Percentiles rank a stretch among this genome's conserved stretches.
Conservation (phyloP, 2,113 vertebrate genomes). For the Gymnogyps californianus region DNA sequence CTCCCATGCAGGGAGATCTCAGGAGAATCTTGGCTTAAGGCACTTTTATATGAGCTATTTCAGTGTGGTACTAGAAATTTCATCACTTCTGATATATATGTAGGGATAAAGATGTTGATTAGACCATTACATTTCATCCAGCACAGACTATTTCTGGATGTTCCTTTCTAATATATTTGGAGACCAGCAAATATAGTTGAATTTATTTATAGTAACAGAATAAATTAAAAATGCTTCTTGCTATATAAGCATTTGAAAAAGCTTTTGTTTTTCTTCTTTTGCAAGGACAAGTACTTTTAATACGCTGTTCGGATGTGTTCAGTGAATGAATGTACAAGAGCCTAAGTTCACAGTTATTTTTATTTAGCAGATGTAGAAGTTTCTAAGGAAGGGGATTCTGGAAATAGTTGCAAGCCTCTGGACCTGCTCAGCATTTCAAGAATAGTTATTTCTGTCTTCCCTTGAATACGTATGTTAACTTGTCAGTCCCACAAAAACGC, state of each 20-base stretch:
- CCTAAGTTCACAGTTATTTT: background rate
- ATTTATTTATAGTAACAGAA: background rate
- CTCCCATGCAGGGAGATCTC: background rate
- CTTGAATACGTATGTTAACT: background rate
- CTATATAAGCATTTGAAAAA: background rate
- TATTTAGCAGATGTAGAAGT: conserved; percentile 1
- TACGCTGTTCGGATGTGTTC: background rate
- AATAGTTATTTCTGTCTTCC: background rate
- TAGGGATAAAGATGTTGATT: background rate
- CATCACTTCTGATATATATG: background rate
- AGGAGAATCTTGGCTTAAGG: background rate
- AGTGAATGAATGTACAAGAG: background rate
- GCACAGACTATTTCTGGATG: background rate
- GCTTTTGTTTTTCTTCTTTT: background rate
- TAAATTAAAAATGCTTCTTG: background rate
- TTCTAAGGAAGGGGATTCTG: background rate
- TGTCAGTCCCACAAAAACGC: background rate
- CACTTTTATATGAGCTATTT: background rate
- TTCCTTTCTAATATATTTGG: background rate
- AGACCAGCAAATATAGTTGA: background rate
- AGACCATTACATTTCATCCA: background rate
- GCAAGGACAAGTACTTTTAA: background rate
- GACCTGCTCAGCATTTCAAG: background rate
- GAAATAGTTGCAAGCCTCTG: background rate
- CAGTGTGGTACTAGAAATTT: background rate